Base-by-base conservation (phyloP, 1,140 invertebrate genomes). In the Caenorhabditis inopinata region DNA sequence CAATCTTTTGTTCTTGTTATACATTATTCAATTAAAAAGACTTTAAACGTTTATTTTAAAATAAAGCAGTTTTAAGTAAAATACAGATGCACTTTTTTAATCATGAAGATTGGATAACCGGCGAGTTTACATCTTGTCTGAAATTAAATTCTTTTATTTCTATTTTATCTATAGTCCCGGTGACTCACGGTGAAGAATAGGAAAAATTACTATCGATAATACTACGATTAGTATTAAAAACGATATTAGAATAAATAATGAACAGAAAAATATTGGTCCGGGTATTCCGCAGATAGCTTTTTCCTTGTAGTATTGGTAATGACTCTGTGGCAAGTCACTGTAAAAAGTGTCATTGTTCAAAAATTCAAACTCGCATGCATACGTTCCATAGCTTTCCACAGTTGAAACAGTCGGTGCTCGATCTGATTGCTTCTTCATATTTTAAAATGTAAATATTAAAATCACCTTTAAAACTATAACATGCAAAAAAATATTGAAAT, bases 371-470 rank as follows among this genome's bases (percentile, higher is more conserved):
- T 42, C 38, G 18, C 23, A 18, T 1, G 23, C 58, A 11, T 68
- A 68, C 58, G 58, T 68, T 68, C 58, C 58, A 68, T 42, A 68
- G 32, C 58, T 68, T 21, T 68, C 58, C 3, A 68, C n/a, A 3
- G 58, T 68, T 0, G 58, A 68, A 18, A 68, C 58, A 7, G 58
- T 68, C 11, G 58, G 58, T 4, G 58, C 38, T 42, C 58, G 11
- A n/a, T 68, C 58, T 6, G n/a, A 5, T 16, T 11, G 6, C 27
- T 9, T 5, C 6, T 68, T 68, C 58, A 68, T 68, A 21, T 68
- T 23, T n/a, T n/a, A n/a, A n/a, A n/a, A n/a, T n/a, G n/a, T n/a
- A n/a, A n/a, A n/a, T 9, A n/a, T 11, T 42, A 42, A 21, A 12
- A n/a, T 42, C 6, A 3, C n/a, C 51, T 32, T 2, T 32, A 58